Conservation (phyloP, 1,140 invertebrate genomes). For the Campoletis sonorensis region DNA sequence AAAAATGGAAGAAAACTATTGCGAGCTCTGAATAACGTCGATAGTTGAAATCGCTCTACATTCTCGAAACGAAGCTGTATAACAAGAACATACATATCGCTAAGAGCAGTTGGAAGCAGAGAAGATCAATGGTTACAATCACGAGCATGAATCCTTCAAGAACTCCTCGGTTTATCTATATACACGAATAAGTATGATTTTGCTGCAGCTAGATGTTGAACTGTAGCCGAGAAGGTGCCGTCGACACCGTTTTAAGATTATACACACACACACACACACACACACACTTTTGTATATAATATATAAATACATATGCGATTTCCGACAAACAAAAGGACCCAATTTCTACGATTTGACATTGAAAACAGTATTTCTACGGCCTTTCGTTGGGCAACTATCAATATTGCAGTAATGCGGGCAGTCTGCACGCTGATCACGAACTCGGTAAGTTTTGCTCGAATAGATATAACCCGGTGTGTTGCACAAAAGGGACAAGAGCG, state of each 20-base stretch:
- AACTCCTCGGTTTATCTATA: not conserved
- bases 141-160: not conserved
- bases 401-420: slow-evolving; percentile 30
- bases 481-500: not conserved
- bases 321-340: not conserved
- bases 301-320: not conserved
- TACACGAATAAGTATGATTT: not conserved
- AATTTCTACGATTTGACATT: not conserved
- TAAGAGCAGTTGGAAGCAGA: not conserved
- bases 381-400: not conserved
- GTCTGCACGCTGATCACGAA: slow-evolving; percentile 42
- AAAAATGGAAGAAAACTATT: no score
- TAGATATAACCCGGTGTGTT: slow-evolving; percentile 16
- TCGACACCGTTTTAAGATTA: slow-evolving; percentile 1
- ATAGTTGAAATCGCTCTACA: no score
- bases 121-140: not conserved
- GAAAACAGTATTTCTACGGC: not conserved
- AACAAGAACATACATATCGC: not conserved
- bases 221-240: not conserved
- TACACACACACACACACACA: not conserved
- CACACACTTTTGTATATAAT: no score
- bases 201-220: not conserved
- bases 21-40: no score
- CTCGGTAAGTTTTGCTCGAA: slow-evolving; percentile 36
- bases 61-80: not conserved